Evolutionary conservation across 2,797 vertebrate genomes (phyloP), one percentile per base, ranked within the genome.

Genomic region (Sebastes trivittatus): DNA sequence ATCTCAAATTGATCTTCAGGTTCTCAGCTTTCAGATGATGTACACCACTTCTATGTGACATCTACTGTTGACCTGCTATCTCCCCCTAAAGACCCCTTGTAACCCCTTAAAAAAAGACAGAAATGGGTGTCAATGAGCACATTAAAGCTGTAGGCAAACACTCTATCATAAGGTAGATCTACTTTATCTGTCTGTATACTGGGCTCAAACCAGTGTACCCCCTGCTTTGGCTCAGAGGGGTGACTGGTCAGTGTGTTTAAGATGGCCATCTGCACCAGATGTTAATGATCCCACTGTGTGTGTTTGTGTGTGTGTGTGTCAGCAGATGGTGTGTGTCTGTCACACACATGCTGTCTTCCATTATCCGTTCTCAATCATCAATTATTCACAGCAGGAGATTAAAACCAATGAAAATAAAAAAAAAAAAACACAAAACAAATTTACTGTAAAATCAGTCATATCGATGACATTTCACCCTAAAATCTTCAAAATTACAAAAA

Each of bases 251-350:
- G 49, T 89, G 60, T 84, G 60, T 87, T 85, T 85, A 77, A 78
- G 81, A 85, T 62, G 82, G 32, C 83, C 87, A 91, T 93, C 88
- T 92, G 92, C 80, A 60, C 90, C 94, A 95, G 93, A 95, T 94
- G 93, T 95, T 93, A 91, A 93, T 82, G 85, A 89, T 80, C 60
- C 68, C 27, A 27, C 16, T n/a, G n/a, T 83, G 77, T 90, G 88
- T 73, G 79, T 90, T 9, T 46, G 22, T 29, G 29, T 29, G 27
- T 82, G 64, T 49, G 72, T 78, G 63, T 82, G 71, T 78, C 61
- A 87, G 88, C 92, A 94, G 90, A 93, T 93, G 92, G 91, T 86
- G 85, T 85, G 85, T 90, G 88, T 90, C 89, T 73, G 80, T 90
- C 86, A 84, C 87, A 88, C 92, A 89, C 84, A 77, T 72, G 82